Evolutionary conservation across 2,113 vertebrate genomes (phyloP), one percentile per base, ranked within the genome.

Genomic region (Cyrtonyx montezumae): DNA sequence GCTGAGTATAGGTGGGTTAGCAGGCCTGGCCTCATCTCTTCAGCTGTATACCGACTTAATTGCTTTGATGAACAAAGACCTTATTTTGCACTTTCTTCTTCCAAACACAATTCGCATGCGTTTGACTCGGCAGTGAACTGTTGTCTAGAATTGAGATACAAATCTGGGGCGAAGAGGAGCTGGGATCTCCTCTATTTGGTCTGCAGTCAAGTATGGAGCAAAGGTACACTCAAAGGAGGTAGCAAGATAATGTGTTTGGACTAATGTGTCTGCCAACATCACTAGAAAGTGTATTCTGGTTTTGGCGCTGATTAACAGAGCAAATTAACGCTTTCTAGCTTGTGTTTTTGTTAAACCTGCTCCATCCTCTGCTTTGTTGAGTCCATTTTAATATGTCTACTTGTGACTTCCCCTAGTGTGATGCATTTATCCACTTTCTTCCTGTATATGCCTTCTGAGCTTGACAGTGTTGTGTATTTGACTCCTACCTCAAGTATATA

Each of bases 191-290:
- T 5, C 3, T 36, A 71, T 82, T 55, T n/a, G 3, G 63, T 86
- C 56, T 65, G 23, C 37, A 42, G 23, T 42, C 14, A 61, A n/a
- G 8, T 40, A 32, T 0, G 0, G 30, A 10, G 25, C 1, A 0
- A 70, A 8, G 5, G 8, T 61, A 36, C 7, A 13, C 13, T 42
- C 55, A 51, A 78, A 67, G 2, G 4, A 61, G 13, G 5, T 48
- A 23, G 34, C 8, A 25, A 62, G 51, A 17, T 43, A 48, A 36
- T 63, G 37, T 11, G 9, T 49, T 71, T 20, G 17, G 26, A 28
- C 25, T 25, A 40, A 40, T 6, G 3, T 40, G 26, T 56, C 25
- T 87, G 13, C 19, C 23, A 40, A 13, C 5, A 19, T 70, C 62
- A 63, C 9, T 63, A 40, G 17, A 34, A 61, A 80, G 21, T 36